These are phyloP conservation scores for Drosophila repletoides DNA, from an alignment of 1,140 invertebrate genomes.

Conservation along the genomic window DNA sequence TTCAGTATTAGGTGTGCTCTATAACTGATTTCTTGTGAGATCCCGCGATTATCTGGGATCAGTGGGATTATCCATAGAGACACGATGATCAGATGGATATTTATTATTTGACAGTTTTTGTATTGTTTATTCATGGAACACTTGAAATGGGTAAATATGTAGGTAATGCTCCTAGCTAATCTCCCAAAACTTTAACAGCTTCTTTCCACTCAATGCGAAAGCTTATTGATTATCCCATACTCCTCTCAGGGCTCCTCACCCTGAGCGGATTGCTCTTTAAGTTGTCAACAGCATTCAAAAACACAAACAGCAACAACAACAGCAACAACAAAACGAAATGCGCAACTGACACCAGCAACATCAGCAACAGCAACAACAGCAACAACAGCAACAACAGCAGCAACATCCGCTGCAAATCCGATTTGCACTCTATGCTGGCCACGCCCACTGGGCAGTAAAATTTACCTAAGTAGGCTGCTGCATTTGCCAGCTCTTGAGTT, in stretches of 20 bases:
- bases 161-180: no score
- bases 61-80: no score
- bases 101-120: no score
- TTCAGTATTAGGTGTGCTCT: no score
- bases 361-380: not conserved
- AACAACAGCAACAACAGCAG: not conserved
- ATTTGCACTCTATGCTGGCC: slow-evolving; percentile 14
- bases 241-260: not conserved
- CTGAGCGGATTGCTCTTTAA: slow-evolving; percentile 3
- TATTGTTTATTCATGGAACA: no score
- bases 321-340: not conserved
- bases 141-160: no score
- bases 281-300: slow-evolving; percentile 17
- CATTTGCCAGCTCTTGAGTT: slow-evolving; percentile 29
- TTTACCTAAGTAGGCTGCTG: slow-evolving; percentile 41
- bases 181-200: no score
- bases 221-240: not conserved
- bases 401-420: slow-evolving; percentile 8
- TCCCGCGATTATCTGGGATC: no score
- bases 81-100: no score
- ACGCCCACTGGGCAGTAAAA: slow-evolving; percentile 35
- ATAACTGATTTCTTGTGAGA: no score
- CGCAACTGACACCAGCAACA: not conserved
- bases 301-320: not conserved
- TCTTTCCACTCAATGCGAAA: no score